These are phyloP conservation scores for Argyra leucocephala DNA, from an alignment of 2,888 invertebrate species.

Conservation along the genomic window DNA sequence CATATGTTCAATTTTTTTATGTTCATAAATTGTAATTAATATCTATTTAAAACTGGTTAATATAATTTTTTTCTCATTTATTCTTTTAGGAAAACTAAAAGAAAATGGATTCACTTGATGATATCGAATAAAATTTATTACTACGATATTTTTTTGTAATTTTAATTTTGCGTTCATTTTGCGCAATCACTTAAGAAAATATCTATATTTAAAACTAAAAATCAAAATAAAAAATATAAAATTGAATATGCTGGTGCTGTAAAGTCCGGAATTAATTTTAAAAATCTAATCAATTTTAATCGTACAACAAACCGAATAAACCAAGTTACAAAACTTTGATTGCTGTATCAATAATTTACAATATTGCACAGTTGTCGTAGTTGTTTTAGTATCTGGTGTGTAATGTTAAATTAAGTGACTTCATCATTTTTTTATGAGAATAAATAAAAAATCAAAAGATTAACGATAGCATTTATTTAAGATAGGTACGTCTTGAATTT, in stretches of 20 bases:
- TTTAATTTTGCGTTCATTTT: background rate
- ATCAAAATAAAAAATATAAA: background rate
- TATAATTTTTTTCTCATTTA: background rate
- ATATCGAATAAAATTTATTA: background rate
- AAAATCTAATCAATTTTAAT: background rate
- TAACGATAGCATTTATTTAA: background rate
- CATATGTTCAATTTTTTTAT: background rate
- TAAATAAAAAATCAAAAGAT: background rate
- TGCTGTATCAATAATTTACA: background rate
- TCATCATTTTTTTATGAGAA: background rate
- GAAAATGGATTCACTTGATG: background rate
- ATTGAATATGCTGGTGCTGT: background rate
- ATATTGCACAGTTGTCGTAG: background rate
- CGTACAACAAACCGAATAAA: background rate
- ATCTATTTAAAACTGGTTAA: constrained; percentile 2
- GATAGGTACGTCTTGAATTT: background rate
- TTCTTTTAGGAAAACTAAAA: background rate
- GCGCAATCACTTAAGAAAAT: background rate
- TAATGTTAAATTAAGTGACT: background rate
- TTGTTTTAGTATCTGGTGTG: background rate
- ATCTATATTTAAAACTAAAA: background rate
- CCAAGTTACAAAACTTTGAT: background rate
- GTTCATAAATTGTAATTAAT: constrained; percentile 1
- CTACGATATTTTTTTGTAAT: background rate
- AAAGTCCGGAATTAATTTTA: background rate